Conservation (phyloP, 2,797 vertebrate species). For the Platalea minor region DNA sequence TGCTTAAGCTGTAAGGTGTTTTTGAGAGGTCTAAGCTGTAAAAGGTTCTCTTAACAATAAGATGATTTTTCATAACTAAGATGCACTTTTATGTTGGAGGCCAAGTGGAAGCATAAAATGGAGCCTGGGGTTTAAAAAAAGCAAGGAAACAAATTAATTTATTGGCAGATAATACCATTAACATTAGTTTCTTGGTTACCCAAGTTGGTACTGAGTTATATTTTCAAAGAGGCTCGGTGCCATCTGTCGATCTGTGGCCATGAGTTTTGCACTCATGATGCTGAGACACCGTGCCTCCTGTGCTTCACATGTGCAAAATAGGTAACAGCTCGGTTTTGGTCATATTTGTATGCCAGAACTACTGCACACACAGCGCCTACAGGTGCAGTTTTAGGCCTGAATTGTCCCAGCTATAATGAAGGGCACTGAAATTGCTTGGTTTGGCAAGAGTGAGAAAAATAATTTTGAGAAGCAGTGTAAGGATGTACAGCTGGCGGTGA, state of each 20-base stretch:
- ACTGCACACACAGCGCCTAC: background rate
- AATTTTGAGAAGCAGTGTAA: background rate
- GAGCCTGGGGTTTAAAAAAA: background rate
- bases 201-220: background rate
- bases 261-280: background rate
- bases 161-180: background rate
- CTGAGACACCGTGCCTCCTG: background rate
- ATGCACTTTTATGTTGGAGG: background rate
- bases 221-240: background rate
- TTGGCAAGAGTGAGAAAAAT: background rate
- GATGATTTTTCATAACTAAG: background rate
- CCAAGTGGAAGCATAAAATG: background rate
- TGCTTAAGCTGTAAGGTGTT: background rate
- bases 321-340: background rate
- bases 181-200: background rate
- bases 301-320: background rate
- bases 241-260: background rate
- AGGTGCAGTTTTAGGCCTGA: background rate
- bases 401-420: background rate
- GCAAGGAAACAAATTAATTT: background rate
- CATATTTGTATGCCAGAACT: background rate
- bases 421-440: background rate
- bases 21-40: background rate
- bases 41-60: background rate
- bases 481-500: background rate